phyloP scores from a whole-genome alignment of 2,113 vertebrate genomes.

The Rhodinocichla rosea region DNA sequence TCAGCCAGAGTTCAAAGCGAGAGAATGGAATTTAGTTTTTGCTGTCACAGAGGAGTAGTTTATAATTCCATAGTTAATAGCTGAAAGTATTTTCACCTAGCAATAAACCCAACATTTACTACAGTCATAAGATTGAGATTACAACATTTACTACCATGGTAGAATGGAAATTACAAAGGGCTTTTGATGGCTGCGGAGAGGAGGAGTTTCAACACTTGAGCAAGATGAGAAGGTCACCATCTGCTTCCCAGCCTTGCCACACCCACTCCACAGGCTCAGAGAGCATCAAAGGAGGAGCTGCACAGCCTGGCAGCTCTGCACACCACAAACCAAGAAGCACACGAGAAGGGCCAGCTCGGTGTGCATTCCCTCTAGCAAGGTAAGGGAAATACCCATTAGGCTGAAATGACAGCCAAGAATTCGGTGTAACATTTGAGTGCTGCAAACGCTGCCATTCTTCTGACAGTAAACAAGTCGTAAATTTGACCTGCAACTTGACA shows the following conservation, averaged over 20 bases:
- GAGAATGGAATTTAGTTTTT: background rate
- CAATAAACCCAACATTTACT: slow-evolving; percentile 18
- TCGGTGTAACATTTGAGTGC: background rate
- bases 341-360: background rate
- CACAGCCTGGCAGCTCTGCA: background rate
- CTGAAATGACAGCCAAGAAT: background rate
- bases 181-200: background rate
- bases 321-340: background rate
- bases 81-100: background rate
- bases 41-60: background rate
- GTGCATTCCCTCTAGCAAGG: background rate
- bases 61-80: background rate
- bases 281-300: background rate
- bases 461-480: background rate
- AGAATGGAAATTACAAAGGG: background rate
- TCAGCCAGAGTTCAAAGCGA: background rate
- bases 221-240: background rate
- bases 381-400: background rate
- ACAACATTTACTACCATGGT: background rate
- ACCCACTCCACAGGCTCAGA: background rate
- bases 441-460: background rate
- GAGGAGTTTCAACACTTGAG: background rate
- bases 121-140: background rate
- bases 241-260: background rate
- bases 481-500: slow-evolving; percentile 36